Evolutionary conservation across 2,797 vertebrate species (phyloP).

Genomic region (Ctenopoma kingsleyae): DNA sequence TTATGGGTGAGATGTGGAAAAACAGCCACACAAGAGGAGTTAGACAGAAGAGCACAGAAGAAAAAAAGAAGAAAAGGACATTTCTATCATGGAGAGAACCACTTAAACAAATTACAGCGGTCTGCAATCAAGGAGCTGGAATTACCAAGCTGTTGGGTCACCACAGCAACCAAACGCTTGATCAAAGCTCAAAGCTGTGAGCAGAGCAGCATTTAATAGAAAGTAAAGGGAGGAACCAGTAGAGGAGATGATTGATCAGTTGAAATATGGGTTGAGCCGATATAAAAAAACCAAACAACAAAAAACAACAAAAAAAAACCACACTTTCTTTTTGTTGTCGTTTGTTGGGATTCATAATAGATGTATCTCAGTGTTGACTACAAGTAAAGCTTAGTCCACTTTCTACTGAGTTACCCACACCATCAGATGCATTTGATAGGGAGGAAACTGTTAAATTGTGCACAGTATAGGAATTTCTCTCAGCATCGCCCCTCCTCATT

Average conservation of each 20-base stretch:
- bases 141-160: constrained; percentile 78
- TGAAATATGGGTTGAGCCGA: constrained; percentile 9
- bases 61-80: constrained; percentile 48
- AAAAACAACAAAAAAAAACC: neutral
- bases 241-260: constrained; percentile 21
- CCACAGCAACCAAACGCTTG: constrained; percentile 75
- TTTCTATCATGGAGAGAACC: constrained; percentile 72
- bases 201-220: constrained; percentile 39
- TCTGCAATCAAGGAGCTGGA: constrained; percentile 84
- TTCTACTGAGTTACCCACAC: constrained; percentile 34
- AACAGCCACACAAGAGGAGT: constrained; percentile 8
- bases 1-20: constrained; percentile 14
- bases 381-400: constrained; percentile 11
- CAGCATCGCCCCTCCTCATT: constrained; percentile 32
- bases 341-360: constrained; percentile 7
- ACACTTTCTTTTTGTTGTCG: neutral
- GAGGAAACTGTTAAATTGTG: constrained; percentile 52
- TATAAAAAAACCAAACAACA: too few relatives aligned
- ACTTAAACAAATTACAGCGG: constrained; percentile 82
- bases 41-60: constrained; percentile 3
- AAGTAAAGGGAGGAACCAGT: constrained; percentile 15
- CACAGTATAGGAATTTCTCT: constrained; percentile 51
- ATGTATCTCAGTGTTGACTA: constrained; percentile 13
- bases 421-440: constrained; percentile 63
- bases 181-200: constrained; percentile 58